Evolutionary conservation across 2,113 vertebrate species (phyloP), one percentile per base, ranked within the genome.

Genomic region (Lipophrys pholis): DNA sequence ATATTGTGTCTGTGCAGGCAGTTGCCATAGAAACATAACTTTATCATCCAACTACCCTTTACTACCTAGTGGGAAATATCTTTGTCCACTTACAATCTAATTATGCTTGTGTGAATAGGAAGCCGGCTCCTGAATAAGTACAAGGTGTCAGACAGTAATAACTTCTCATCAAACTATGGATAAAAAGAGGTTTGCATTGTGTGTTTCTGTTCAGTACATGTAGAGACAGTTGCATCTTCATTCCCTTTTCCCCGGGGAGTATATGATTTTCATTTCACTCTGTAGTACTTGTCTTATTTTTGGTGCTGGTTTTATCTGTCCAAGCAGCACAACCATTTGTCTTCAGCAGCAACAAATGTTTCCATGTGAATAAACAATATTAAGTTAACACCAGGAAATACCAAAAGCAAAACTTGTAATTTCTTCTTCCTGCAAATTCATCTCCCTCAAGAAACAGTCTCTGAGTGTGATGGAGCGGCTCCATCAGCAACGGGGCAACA

Each of bases 11-110:
- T 50, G 63, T 59, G 65, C 73, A 67, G 56, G 39, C 53, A 88
- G 91, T 92, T 93, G 86, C 92, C 83, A 93, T 93, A 87, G 93
- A 85, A 92, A 91, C 85, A 9, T 80, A 83, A 90, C 87, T 90
- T 92, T 91, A 87, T 90, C 85, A 90, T 88, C 76, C 73, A 78
- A 76, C 74, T 84, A 87, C 76, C 73, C 82, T 87, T 88, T 88
- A 85, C 78, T 86, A 88, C 81, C 81, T 80, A 77, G 63, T 89
- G 80, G 80, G 78, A 86, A 93, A 88, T 88, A 85, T 78, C 62
- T 87, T 83, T 82, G 77, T 89, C 82, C 74, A 57, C 86, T 89
- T 80, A 65, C 43, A 52, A 45, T 87, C 50, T 81, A 86, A 90
- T 83, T 87, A 81, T 83, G 76, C 87, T 89, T 88, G 69, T 52